Evolutionary conservation across 2,113 vertebrate species (phyloP).

Genomic region (Cyanistes caeruleus): DNA sequence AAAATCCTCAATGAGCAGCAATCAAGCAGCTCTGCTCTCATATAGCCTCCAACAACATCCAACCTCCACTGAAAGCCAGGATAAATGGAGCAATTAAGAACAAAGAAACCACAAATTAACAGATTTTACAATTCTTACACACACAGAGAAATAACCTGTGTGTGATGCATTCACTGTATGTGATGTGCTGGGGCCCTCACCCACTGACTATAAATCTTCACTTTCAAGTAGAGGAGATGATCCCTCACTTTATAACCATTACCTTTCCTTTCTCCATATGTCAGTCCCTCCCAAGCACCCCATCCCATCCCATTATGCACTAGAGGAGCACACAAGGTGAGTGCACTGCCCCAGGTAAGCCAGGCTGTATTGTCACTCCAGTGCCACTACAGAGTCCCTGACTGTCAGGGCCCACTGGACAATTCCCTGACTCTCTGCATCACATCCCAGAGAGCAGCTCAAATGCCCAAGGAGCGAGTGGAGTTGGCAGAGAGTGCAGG

Average conservation of each 20-base stretch:
- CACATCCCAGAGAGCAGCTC: rapidly evolving
- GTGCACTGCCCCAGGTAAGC: not conserved
- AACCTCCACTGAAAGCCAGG: not conserved
- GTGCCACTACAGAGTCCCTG: rapidly evolving
- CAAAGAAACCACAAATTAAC: not conserved
- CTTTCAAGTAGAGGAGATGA: rapidly evolving
- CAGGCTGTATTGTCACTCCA: not conserved
- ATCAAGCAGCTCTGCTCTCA: not conserved
- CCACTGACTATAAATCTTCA: rapidly evolving
- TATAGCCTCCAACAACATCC: not conserved
- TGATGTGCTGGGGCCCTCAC: not conserved
- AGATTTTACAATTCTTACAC: not conserved
- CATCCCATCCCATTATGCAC: rapidly evolving
- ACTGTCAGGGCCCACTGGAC: not conserved
- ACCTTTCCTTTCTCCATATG: rapidly evolving
- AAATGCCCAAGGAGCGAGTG: rapidly evolving
- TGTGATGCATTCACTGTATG: not conserved
- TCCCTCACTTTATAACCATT: no score
- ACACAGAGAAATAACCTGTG: not conserved
- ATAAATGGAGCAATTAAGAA: constrained; percentile 5
- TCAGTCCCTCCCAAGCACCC: not conserved
- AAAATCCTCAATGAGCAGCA: not conserved
- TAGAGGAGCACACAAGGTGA: rapidly evolving
- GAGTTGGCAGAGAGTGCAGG: rapidly evolving
- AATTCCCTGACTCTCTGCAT: rapidly evolving